Evolutionary conservation across 92 coral and sea anemone genomes (phyloP).

Genomic region (Parazoanthus darwini): DNA sequence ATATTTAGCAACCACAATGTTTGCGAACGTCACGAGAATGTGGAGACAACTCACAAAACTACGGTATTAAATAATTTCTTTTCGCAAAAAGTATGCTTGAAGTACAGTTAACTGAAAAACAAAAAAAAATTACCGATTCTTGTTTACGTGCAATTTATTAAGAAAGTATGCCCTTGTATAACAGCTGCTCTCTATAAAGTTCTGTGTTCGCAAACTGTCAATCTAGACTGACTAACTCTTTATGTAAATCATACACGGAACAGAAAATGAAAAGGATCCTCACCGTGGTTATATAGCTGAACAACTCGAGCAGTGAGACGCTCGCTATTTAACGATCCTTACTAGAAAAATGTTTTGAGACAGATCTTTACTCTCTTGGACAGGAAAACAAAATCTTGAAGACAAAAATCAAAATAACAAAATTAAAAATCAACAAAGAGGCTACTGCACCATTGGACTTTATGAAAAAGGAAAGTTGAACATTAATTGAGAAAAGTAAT

Average conservation of each 20-base stretch:
- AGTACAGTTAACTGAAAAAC: neutral
- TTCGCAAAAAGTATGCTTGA: neutral
- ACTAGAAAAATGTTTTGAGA: neutral
- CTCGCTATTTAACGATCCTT: neutral
- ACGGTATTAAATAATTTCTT: neutral
- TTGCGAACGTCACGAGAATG: too few species aligned
- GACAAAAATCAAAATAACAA: neutral
- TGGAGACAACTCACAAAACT: too few species aligned
- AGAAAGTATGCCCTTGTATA: neutral
- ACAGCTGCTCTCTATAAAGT: neutral
- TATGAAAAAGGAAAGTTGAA: neutral
- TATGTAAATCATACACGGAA: neutral
- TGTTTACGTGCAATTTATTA: neutral
- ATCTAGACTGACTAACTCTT: neutral
- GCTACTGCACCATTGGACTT: neutral
- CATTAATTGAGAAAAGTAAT: neutral
- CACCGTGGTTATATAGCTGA: too few species aligned
- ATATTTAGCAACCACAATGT: too few species aligned
- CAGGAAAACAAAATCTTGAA: neutral
- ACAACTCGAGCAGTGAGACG: too few species aligned
- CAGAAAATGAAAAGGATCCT: neutral
- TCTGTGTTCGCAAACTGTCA: neutral
- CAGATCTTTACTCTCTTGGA: neutral
- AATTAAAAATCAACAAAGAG: slow-evolving; percentile 2
- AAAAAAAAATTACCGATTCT: neutral